Evolutionary conservation across 1,140 invertebrate species (phyloP).

Genomic region (Spodoptera litura): DNA sequence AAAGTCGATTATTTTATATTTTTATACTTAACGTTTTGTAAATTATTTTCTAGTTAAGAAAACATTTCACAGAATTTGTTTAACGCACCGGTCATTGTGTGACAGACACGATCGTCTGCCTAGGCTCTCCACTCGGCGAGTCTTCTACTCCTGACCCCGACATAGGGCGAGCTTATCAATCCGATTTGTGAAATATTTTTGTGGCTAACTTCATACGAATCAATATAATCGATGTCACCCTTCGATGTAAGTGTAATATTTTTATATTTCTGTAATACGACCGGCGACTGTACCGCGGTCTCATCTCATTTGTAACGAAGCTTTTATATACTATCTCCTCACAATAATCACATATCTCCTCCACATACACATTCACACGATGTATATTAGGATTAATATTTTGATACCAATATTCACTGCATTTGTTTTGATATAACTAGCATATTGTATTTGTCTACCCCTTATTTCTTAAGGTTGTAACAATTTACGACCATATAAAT

Average conservation of each 20-base stretch:
- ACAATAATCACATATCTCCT: slow-evolving; percentile 84
- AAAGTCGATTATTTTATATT: slow-evolving; percentile 79
- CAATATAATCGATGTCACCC: slow-evolving; percentile 63
- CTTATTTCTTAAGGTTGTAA: slow-evolving; percentile 78
- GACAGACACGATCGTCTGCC: slow-evolving; percentile 51
- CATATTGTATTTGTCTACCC: slow-evolving; percentile 74
- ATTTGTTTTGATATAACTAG: slow-evolving; percentile 77
- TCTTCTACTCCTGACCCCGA: slow-evolving; percentile 36
- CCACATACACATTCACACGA: slow-evolving; percentile 76
- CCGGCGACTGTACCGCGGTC: slow-evolving; percentile 62
- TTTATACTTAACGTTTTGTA: slow-evolving; percentile 84
- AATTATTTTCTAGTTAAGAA: slow-evolving; percentile 82
- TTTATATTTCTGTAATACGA: slow-evolving; percentile 71
- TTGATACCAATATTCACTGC: slow-evolving; percentile 84
- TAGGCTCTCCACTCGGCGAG: slow-evolving; percentile 38
- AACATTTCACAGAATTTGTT: slow-evolving; percentile 65
- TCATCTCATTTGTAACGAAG: slow-evolving; percentile 65
- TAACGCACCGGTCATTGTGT: slow-evolving; percentile 64
- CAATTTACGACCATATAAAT: slow-evolving; percentile 77
- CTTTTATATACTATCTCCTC: slow-evolving; percentile 77
- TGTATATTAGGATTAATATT: slow-evolving; percentile 80
- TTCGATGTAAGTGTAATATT: slow-evolving; percentile 76
- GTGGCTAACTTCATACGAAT: slow-evolving; percentile 64
- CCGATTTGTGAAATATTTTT: slow-evolving; percentile 67
- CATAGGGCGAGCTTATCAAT: slow-evolving; percentile 58